Conservation (phyloP, 2,888 invertebrate species). For the Cephus nigrinus region DNA sequence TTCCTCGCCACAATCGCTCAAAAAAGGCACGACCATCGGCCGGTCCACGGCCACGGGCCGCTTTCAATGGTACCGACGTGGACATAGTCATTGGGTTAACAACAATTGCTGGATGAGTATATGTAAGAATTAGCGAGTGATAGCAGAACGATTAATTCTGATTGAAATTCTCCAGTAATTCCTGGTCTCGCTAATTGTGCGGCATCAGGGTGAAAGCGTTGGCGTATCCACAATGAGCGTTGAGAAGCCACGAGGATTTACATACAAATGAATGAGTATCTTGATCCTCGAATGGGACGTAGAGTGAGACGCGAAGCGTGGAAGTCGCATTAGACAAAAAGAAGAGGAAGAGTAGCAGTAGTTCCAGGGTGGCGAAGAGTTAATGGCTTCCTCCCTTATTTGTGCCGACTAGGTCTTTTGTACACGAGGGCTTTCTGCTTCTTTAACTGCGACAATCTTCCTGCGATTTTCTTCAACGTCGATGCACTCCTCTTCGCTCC, state of each 20-base stretch:
- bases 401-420: constrained; percentile 12
- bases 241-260: constrained; percentile 21
- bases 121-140: not conserved
- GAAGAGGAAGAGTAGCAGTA: not conserved
- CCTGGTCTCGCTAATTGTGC: not conserved
- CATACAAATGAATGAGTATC: constrained; percentile 31
- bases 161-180: not conserved
- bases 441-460: constrained; percentile 5
- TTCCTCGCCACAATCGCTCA: constrained; percentile 79
- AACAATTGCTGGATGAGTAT: not conserved
- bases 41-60: constrained; percentile 64
- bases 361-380: constrained; percentile 16
- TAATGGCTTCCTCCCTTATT: constrained; percentile 33
- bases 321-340: not conserved
- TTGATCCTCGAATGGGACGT: constrained; percentile 33
- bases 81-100: constrained; percentile 51
- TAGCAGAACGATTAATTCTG: not conserved
- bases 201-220: not conserved
- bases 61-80: constrained; percentile 66
- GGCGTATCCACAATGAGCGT: constrained; percentile 27
- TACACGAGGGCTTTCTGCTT: constrained; percentile 25
- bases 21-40: constrained; percentile 75
- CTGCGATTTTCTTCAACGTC: not conserved
- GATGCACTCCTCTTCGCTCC: not conserved
- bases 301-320: not conserved